Base-by-base conservation (phyloP, 2,888 invertebrate species). In the Trisateles emortualis region DNA sequence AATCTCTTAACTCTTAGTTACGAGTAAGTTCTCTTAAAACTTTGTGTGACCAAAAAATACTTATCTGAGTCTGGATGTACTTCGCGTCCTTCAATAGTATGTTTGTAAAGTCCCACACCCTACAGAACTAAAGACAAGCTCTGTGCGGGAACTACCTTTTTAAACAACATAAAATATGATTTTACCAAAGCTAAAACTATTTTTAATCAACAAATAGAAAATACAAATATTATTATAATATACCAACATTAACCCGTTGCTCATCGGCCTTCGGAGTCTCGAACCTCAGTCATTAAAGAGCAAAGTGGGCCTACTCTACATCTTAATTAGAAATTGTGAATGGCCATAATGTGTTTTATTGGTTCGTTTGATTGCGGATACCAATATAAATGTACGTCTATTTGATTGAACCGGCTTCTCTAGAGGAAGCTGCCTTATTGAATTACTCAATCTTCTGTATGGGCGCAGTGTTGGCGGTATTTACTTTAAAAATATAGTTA, bases 311-410 rank as follows among this genome's bases (percentile, higher is more conserved):
- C 52, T 53, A 41, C 51, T 67, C 56, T 59, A 71, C 60, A 72
- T 74, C 71, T 77, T 78, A 79, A 81, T 83, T 81, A 81, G 78
- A 76, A 77, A 79, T 72, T 68, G 64, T 72, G 67, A 76, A 71
- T 72, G 60, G 61, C 67, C 47, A 62, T 78, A 74, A 81, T 72
- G 72, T 69, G 73, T 81, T 80, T 85, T 79, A 81, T 81, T 76
- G 66, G 62, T 65, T 50, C 41, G 40, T 72, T 78, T 78, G 67
- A 80, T 81, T 72, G 82, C 79, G 78, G 78, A 78, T 78, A 64
- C 73, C 58, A 67, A 72, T 74, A 64, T 74, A 73, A 72, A 71
- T 69, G 66, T 68, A 59, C 60, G 59, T 72, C 70, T 62, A 67
- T 64, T 62, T 76, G 76, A 82, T 81, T 78, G 71, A 71, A 75